Base-by-base conservation (phyloP, 2,797 vertebrate genomes). In the Enteromius anoplus region DNA sequence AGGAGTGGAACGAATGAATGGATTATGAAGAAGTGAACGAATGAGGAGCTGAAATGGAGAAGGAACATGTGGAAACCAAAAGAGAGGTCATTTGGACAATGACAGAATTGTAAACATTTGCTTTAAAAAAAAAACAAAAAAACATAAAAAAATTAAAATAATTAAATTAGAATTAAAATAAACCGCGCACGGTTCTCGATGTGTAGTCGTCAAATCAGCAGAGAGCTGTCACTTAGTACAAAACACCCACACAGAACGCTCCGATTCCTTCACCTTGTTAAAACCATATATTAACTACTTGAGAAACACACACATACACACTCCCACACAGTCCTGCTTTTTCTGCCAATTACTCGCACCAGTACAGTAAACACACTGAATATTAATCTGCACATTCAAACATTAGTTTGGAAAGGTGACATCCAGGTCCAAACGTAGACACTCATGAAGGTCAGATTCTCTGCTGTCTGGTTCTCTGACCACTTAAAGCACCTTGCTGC, bases 201-300 rank as follows among this genome's bases (percentile, higher is more conserved):
- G 26, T 32, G 17, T 15, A 37, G 55, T 23, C 29, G 4, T 58
- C 55, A 81, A 64, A 64, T 14, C 14, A 49, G 7, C 42, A 62
- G 42, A 2, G 17, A 37, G 29, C 55, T 47, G 37, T 72, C 53
- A 69, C 32, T 40, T 40, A 45, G 15, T 45, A 64, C 69, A 37
- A 47, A 81, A n/a, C 69, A 55, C 78, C 78, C 65, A 80, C 78
- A 70, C 51, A 49, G 23, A 71, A 55, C 5, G n/a, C 34, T 64
- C 55, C 0, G 42, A 73, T 73, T 73, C 29, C 68, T 81, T 81
- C 69, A 81, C 55, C 42, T 37, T 81, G 55, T 42, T 51, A 73
- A 81, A 34, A 73, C 55, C 4, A 62, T 15, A 81, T 49, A 71
- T 81, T 73, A 72, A 72, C 47, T 21, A 34, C 21, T 37, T 58